Percentiles rank a stretch among this genome's conserved stretches.
phyloP scores from a whole-genome alignment of 2,797 vertebrate genomes.

The Pitangus sulphuratus region DNA sequence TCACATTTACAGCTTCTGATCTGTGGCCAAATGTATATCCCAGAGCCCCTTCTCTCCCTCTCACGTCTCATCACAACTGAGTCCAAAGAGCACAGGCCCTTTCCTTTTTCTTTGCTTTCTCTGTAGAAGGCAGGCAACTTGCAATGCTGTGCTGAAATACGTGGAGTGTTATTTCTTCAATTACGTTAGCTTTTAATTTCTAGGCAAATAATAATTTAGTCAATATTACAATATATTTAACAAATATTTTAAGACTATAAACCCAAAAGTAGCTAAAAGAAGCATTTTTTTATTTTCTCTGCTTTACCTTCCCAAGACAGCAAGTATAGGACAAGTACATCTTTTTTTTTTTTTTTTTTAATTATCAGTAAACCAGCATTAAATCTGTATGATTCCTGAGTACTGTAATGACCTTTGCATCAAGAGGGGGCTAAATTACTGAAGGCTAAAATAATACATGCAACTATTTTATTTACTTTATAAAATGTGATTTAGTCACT shows the following conservation, averaged over 20 bases:
- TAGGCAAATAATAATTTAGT: background rate
- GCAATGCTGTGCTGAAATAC: background rate
- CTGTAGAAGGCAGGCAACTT: background rate
- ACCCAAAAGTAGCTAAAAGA: background rate
- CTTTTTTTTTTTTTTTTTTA: background rate
- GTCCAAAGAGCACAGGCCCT: background rate
- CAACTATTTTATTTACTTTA: background rate
- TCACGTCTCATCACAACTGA: background rate
- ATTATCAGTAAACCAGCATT: background rate
- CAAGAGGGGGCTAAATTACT: background rate
- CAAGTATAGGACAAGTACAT: background rate
- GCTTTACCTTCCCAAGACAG: background rate
- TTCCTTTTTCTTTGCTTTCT: background rate
- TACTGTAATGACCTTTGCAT: background rate
- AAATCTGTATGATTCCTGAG: background rate
- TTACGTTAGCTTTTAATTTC: background rate
- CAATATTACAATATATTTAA: background rate
- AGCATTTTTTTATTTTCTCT: background rate
- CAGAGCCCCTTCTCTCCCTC: background rate
- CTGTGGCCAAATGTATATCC: background rate
- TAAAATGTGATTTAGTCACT: background rate
- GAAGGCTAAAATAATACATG: background rate
- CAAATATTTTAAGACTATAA: background rate
- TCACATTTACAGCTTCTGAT: background rate
- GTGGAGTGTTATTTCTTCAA: accelerated